Evolutionary conservation across 2,888 invertebrate species (phyloP), one percentile per base, ranked within the genome.

Genomic region (Diarsia mendica): DNA sequence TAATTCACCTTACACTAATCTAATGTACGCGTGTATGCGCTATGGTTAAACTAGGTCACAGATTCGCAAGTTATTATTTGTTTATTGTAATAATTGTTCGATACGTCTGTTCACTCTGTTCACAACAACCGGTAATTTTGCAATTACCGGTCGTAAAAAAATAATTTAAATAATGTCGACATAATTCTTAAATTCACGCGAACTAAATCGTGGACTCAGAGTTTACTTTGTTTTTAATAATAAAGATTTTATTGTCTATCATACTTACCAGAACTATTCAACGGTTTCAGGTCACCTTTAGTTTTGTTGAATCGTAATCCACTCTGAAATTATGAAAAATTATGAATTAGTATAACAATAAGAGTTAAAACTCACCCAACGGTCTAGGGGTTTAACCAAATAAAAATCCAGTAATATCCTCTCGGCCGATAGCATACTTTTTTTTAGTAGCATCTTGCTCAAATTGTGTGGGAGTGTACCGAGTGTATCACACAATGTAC

Each of bases 261-360:
- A 18, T 60, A 72, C 77, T 79, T 33, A 86, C 85, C 67, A 15
- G 58, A 55, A 72, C 61, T 23, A 1, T 53, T 72, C 39, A 68
- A 13, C 11, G 60, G 44, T 77, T 77, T 58, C 28, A 85, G 75
- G 5, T 72, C 39, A 15, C 63, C 61, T 15, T 33, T 70, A 13
- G 48, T 79, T 73, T 84, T 87, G 20, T 79, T 72, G 60, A 88
- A 85, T 51, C 87, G 67, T 58, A 84, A 64, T 61, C 88, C 88
- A 68, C 77, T 53, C 87, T 86, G 80, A 18, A 73, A 75, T 58
- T 6, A 65, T 28, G 1, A 67, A 63, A 66, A 0, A 18, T n/a
- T 53, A 61, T 39, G 23, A 60, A 44, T 63, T 8, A 68, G 11
- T 39, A 28, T 39, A n/a, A 48, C 46, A 13, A 28, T 28, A 48